Percentiles rank a stretch among this genome's conserved stretches.
These are phyloP conservation scores for Drosophila colorata DNA, from an alignment of 2,888 invertebrate genomes.

Conservation along the genomic window DNA sequence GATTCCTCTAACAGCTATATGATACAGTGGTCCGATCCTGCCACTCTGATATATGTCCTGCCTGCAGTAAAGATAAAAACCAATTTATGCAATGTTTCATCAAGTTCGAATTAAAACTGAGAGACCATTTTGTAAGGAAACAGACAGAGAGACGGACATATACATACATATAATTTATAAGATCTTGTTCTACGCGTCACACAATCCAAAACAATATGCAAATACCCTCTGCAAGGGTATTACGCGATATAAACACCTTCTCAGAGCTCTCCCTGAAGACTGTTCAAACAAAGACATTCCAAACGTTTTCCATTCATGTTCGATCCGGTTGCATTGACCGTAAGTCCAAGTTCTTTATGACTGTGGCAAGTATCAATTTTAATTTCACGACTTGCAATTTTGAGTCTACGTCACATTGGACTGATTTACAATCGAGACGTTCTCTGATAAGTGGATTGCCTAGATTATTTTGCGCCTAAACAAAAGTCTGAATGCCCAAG, in stretches of 20 bases:
- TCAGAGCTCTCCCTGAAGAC: background rate
- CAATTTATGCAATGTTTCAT: too few relatives aligned
- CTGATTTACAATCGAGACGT: constrained; percentile 25
- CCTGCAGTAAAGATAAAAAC: background rate
- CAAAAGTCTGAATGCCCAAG: constrained; percentile 14
- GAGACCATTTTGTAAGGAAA: too few relatives aligned
- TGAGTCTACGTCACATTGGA: background rate
- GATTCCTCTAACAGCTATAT: background rate
- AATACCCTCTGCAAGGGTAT: background rate
- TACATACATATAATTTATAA: background rate
- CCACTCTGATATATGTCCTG: background rate
- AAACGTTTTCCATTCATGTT: background rate
- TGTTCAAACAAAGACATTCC: background rate
- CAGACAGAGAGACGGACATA: too few relatives aligned
- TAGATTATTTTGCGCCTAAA: background rate
- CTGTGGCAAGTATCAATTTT: background rate
- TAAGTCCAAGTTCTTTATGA: constrained; percentile 12
- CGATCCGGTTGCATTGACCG: background rate
- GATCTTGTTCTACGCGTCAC: too few relatives aligned
- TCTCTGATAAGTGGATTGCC: constrained; percentile 22
- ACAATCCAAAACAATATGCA: background rate
- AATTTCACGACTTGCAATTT: constrained; percentile 14
- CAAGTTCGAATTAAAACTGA: too few relatives aligned
- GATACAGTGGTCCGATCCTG: background rate
- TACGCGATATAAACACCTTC: background rate